Conservation (phyloP, 2,888 invertebrate species). For the Cerastis leucographa region DNA sequence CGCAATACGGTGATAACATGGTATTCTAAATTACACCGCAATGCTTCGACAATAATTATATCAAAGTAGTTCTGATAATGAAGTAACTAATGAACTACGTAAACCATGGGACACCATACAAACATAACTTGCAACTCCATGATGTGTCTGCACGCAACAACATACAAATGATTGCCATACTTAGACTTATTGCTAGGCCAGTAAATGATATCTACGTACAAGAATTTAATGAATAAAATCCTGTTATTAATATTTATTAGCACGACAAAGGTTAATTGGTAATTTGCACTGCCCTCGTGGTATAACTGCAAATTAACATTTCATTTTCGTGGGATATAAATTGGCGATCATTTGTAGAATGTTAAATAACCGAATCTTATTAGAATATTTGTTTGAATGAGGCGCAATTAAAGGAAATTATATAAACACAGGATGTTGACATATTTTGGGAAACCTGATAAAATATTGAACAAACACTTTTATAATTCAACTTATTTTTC, state of each 20-base stretch:
- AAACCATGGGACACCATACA: not conserved
- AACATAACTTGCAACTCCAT: not conserved
- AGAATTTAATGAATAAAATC: slow-evolving; percentile 64
- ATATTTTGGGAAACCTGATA: not conserved
- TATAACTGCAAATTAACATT: slow-evolving; percentile 58
- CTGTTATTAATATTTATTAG: slow-evolving; percentile 66
- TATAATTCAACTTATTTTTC: slow-evolving; percentile 11
- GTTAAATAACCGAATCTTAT: slow-evolving; percentile 52
- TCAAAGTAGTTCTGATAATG: not conserved
- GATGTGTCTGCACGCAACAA: slow-evolving; percentile 27
- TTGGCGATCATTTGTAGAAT: slow-evolving; percentile 49
- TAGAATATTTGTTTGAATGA: slow-evolving; percentile 23
- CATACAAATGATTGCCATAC: slow-evolving; percentile 39
- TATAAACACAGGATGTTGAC: not conserved
- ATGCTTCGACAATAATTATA: not conserved
- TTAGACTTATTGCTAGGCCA: slow-evolving; percentile 46
- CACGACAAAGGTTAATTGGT: slow-evolving; percentile 69
- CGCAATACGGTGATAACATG: not conserved
- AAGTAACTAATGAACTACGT: not conserved
- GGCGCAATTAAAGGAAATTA: slow-evolving; percentile 1
- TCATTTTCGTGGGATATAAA: slow-evolving; percentile 64
- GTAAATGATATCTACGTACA: slow-evolving; percentile 57
- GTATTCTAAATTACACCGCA: not conserved
- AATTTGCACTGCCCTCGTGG: slow-evolving; percentile 60
- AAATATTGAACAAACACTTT: not conserved